These are phyloP conservation scores for Myiothlypis coronata DNA, from an alignment of 2,797 vertebrate species.

Conservation along the genomic window DNA sequence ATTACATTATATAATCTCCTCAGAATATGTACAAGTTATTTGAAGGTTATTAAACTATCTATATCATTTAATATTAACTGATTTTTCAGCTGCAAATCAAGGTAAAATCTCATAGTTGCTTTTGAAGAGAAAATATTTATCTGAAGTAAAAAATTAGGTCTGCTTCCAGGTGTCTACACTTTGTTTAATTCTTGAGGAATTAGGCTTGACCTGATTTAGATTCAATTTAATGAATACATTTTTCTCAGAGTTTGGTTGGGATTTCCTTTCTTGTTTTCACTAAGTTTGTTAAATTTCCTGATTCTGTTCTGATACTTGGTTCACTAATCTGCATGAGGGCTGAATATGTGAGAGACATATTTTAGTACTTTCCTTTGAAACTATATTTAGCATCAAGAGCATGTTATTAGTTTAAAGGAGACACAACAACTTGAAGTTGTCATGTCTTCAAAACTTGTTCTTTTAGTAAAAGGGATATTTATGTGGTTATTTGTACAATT, in stretches of 20 bases:
- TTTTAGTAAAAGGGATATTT: background rate
- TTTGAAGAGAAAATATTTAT: background rate
- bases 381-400: background rate
- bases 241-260: background rate
- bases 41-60: background rate
- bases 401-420: background rate
- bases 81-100: background rate
- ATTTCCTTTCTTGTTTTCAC: background rate
- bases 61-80: background rate
- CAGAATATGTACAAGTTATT: background rate
- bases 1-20: slow-evolving; percentile 19
- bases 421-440: background rate
- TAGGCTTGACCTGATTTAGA: background rate
- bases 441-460: background rate
- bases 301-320: background rate
- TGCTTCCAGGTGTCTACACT: background rate
- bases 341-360: background rate
- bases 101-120: background rate
- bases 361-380: background rate
- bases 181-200: background rate
- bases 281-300: background rate
- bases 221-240: background rate
- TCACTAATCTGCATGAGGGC: background rate
- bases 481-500: background rate
- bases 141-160: background rate